phyloP scores from a whole-genome alignment of 2,888 invertebrate genomes.

The Nycteola revayana region DNA sequence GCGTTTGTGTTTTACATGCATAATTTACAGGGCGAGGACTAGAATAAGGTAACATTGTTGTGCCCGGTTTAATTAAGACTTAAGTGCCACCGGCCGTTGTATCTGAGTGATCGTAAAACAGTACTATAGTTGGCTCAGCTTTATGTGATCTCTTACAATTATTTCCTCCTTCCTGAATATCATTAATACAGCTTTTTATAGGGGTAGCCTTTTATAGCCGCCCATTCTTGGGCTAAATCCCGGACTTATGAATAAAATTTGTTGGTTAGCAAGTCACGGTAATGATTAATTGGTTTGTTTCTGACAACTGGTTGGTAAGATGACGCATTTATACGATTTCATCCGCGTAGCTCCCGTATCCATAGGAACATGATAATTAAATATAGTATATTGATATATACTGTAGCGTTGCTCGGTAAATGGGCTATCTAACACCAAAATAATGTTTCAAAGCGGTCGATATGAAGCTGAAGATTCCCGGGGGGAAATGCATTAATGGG shows the following conservation, averaged over 20 bases:
- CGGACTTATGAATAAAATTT: conserved; percentile 27
- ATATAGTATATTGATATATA: too few relatives aligned
- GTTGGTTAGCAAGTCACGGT: conserved; percentile 20
- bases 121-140: conserved; percentile 34
- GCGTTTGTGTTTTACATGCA: conserved; percentile 32
- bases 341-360: too few relatives aligned
- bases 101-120: conserved; percentile 49
- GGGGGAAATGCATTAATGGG: too few relatives aligned
- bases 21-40: too few relatives aligned
- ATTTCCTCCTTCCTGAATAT: conserved; percentile 57
- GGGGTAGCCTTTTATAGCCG: conserved; percentile 53
- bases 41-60: conserved; percentile 38
- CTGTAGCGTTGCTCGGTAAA: too few relatives aligned
- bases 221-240: conserved; percentile 36
- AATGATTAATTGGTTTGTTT: too few relatives aligned
- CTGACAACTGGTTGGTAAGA: too few relatives aligned
- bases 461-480: too few relatives aligned
- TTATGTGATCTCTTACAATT: conserved; percentile 55
- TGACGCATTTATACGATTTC: too few relatives aligned
- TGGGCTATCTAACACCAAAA: too few relatives aligned
- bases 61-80: conserved; percentile 54
- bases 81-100: conserved; percentile 39
- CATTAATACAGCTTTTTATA: conserved; percentile 61
- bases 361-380: too few relatives aligned
- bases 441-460: too few relatives aligned